phyloP scores from a whole-genome alignment of 2,888 invertebrate genomes.

The Antheraea yamamai region DNA sequence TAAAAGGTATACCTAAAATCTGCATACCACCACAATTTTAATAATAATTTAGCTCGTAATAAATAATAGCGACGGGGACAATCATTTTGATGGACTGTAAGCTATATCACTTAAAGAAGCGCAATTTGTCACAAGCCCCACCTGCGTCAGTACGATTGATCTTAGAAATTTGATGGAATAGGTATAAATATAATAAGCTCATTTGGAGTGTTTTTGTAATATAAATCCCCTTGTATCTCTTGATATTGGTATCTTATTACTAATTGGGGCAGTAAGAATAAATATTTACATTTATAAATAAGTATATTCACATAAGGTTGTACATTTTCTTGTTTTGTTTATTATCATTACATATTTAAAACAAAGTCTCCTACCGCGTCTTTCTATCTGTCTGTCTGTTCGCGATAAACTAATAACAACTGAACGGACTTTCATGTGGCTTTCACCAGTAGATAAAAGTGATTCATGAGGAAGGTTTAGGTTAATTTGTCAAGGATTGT shows the following conservation, averaged over 20 bases:
- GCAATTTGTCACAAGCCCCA: conserved; percentile 54
- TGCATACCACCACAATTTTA: neutral
- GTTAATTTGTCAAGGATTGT: too few species aligned
- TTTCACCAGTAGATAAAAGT: too few species aligned
- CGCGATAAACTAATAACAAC: too few species aligned
- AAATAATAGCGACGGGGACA: conserved; percentile 54
- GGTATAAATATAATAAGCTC: neutral
- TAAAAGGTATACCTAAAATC: neutral
- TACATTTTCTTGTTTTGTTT: too few species aligned
- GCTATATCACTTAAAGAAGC: conserved; percentile 48
- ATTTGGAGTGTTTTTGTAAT: neutral
- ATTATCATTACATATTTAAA: too few species aligned
- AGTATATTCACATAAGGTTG: too few species aligned
- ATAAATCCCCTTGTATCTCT: neutral
- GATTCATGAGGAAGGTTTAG: too few species aligned
- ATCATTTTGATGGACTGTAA: conserved; percentile 55
- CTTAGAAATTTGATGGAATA: conserved; percentile 16
- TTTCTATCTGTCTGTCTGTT: too few species aligned
- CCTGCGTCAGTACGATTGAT: conserved; percentile 48
- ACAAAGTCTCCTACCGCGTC: too few species aligned
- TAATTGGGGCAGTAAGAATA: neutral
- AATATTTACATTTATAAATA: too few species aligned
- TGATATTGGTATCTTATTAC: neutral
- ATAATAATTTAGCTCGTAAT: conserved; percentile 30
- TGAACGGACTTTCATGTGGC: too few species aligned